Evolutionary conservation across 2,888 invertebrate genomes (phyloP).

Genomic region (Stegophylla sp.): DNA sequence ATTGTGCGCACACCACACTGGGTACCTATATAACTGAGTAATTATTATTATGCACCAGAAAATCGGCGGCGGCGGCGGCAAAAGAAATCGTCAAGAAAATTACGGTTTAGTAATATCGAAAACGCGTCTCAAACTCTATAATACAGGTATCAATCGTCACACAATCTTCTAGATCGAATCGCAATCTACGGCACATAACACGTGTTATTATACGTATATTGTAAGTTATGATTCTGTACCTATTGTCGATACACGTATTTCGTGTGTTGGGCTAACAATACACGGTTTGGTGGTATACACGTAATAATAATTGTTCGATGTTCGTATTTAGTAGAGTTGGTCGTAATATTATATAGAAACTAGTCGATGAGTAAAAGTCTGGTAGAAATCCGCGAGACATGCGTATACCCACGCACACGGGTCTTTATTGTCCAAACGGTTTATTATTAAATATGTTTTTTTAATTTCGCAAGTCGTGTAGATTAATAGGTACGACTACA

Average conservation of each 20-base stretch:
- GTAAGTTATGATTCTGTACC: not conserved
- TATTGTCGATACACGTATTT: constrained; percentile 17
- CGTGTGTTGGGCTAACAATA: no score
- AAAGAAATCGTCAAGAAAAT: not conserved
- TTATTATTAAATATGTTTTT: no score
- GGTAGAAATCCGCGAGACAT: not conserved
- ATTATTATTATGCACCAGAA: not conserved
- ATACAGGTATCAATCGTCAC: not conserved
- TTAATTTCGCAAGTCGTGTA: no score
- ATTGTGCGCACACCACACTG: not conserved
- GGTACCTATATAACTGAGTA: no score
- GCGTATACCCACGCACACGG: not conserved
- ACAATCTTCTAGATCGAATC: constrained; percentile 7
- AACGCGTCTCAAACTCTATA: no score
- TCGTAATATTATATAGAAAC: not conserved
- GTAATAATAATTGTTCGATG: not conserved
- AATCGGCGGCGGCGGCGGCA: no score
- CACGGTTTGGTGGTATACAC: not conserved
- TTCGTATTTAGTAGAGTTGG: no score
- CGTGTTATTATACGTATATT: not conserved
- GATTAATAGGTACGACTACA: no score
- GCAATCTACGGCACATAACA: not conserved
- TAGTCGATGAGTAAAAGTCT: constrained; percentile 23
- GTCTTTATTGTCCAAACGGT: not conserved
- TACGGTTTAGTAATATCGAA: not conserved